Percentiles rank a stretch among this genome's conserved stretches.
Conservation (phyloP, 2,888 invertebrate species). For the Brassicogethes aeneus region DNA sequence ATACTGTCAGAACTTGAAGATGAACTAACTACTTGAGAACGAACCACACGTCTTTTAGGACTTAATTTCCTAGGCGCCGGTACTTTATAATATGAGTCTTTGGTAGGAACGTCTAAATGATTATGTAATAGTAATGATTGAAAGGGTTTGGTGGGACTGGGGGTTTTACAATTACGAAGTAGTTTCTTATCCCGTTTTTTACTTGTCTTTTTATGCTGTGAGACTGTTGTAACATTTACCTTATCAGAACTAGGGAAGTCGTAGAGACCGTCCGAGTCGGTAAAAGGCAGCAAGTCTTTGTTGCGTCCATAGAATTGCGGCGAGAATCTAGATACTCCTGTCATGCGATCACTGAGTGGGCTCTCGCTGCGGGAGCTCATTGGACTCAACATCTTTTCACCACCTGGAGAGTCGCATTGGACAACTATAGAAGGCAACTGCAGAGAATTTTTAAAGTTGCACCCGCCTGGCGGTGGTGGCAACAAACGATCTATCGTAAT, state of each 20-base stretch:
- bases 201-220: slow-evolving; percentile 50
- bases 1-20: slow-evolving; percentile 55
- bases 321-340: slow-evolving; percentile 56
- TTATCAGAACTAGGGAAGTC: slow-evolving; percentile 72
- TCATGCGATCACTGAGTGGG: slow-evolving; percentile 63
- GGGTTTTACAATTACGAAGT: slow-evolving; percentile 36
- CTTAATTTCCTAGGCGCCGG: slow-evolving; percentile 45
- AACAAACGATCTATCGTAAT: slow-evolving; percentile 41
- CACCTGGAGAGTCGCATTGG: slow-evolving; percentile 40
- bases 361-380: slow-evolving; percentile 73
- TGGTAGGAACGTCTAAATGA: slow-evolving; percentile 52
- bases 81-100: slow-evolving; percentile 34
- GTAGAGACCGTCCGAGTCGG: slow-evolving; percentile 72
- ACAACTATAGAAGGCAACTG: slow-evolving; percentile 55
- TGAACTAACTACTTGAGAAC: slow-evolving; percentile 47
- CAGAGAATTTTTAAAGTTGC: slow-evolving; percentile 39
- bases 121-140: slow-evolving; percentile 39
- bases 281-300: slow-evolving; percentile 55
- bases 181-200: slow-evolving; percentile 55
- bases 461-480: slow-evolving; percentile 20
- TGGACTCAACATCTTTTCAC: slow-evolving; percentile 48
- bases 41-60: slow-evolving; percentile 48
- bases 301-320: slow-evolving; percentile 63
- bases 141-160: slow-evolving; percentile 46
- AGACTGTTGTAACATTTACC: slow-evolving; percentile 39